Conservation (phyloP, 2,888 invertebrate genomes). For the Apamea anceps region DNA sequence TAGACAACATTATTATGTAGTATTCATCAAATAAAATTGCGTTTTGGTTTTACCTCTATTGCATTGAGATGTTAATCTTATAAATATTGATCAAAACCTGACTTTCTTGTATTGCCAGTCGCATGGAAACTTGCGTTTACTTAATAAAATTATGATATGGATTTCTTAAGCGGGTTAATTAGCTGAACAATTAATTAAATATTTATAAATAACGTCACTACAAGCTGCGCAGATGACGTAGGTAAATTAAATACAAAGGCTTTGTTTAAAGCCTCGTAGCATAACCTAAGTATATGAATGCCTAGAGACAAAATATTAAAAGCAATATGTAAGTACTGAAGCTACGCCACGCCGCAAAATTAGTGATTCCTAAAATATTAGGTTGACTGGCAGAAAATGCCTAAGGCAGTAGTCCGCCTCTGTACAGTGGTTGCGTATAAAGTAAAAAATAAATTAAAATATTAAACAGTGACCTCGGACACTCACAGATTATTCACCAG, state of each 20-base stretch:
- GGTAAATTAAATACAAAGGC: background rate
- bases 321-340: background rate
- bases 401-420: background rate
- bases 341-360: background rate
- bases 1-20: background rate
- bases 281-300: background rate
- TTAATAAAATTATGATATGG: background rate
- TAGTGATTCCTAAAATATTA: background rate
- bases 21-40: background rate
- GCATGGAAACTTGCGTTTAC: conserved; percentile 5
- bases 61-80: background rate
- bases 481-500: background rate
- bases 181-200: conserved; percentile 15
- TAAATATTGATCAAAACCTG: conserved; percentile 19
- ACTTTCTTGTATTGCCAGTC: conserved; percentile 4
- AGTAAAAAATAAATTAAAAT: no score
- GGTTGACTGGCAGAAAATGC: background rate
- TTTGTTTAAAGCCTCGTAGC: no score
- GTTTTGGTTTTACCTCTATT: background rate
- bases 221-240: background rate
- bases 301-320: background rate
- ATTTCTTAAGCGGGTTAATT: conserved; percentile 10
- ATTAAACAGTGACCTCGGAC: background rate
- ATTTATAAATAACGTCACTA: conserved; percentile 4
- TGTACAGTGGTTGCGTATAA: background rate